Conservation (phyloP, 2,888 invertebrate species). For the Galerucella pusilla region DNA sequence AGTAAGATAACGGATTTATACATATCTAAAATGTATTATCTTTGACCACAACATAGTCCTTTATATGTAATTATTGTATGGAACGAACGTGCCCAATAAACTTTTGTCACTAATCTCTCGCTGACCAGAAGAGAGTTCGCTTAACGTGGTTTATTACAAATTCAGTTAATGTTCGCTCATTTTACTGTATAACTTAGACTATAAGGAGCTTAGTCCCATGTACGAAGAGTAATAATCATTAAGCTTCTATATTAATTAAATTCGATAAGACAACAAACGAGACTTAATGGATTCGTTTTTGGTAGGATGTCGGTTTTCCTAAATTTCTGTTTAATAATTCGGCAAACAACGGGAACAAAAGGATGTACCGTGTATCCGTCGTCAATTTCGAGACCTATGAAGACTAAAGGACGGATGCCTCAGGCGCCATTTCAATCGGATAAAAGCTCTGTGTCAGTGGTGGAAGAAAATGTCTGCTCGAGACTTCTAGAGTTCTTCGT, state of each 20-base stretch:
- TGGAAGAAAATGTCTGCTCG: constrained; percentile 56
- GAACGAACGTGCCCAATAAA: not conserved
- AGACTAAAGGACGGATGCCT: constrained; percentile 49
- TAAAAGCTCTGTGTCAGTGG: constrained; percentile 53
- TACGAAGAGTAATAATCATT: constrained; percentile 29
- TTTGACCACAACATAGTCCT: not conserved
- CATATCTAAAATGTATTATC: not conserved
- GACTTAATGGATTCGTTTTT: constrained; percentile 41
- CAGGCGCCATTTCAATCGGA: constrained; percentile 55
- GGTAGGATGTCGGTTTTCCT: constrained; percentile 31
- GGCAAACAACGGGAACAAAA: constrained; percentile 45
- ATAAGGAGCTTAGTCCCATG: constrained; percentile 29
- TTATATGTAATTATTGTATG: not conserved
- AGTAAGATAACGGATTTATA: not conserved
- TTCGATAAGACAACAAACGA: constrained; percentile 41
- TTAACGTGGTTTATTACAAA: constrained; percentile 12
- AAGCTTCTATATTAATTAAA: constrained; percentile 44
- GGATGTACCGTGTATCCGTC: constrained; percentile 39
- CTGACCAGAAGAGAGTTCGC: constrained; percentile 14
- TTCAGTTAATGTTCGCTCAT: constrained; percentile 20
- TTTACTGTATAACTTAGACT: constrained; percentile 17
- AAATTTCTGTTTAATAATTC: constrained; percentile 45
- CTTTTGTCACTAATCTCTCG: constrained; percentile 5
- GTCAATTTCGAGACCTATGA: constrained; percentile 38
- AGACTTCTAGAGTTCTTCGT: constrained; percentile 59